A percentile compares a stretch with the other conserved stretches of the same genome.
phyloP scores from a whole-genome alignment of 2,888 invertebrate species.

The Chymomyza procnemis region DNA sequence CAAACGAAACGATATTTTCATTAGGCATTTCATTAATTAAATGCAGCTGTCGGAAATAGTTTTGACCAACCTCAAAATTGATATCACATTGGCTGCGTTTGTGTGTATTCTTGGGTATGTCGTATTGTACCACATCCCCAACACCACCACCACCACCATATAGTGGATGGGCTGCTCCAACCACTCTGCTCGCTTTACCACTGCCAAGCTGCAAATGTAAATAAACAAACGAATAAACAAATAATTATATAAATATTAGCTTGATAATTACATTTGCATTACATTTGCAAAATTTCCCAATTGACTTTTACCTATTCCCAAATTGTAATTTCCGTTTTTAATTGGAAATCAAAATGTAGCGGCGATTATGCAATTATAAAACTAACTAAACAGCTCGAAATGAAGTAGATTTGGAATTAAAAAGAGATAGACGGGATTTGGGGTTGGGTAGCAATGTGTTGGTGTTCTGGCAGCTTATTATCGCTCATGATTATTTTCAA shows the following conservation, averaged over 20 bases:
- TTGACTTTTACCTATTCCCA: background rate
- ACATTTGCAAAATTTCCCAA: background rate
- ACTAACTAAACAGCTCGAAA: background rate
- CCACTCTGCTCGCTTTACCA: conserved; percentile 38
- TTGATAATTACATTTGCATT: background rate
- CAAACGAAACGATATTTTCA: conserved; percentile 9
- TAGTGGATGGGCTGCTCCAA: background rate
- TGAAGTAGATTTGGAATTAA: no score
- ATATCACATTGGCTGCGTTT: conserved; percentile 73
- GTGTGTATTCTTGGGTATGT: conserved; percentile 74
- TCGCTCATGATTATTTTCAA: no score
- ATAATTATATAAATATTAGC: background rate
- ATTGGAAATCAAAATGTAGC: background rate
- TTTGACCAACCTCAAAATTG: conserved; percentile 73
- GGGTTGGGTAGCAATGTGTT: background rate
- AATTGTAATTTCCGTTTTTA: background rate
- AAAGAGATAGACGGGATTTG: background rate
- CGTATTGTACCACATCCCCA: conserved; percentile 73
- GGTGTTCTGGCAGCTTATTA: background rate
- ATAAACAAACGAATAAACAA: background rate
- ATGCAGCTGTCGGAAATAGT: conserved; percentile 8
- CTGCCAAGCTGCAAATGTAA: conserved; percentile 58
- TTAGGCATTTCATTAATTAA: conserved; percentile 14
- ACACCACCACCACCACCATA: no score
- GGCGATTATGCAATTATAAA: background rate